Evolutionary conservation across 2,797 vertebrate genomes (phyloP), one percentile per base, ranked within the genome.

Genomic region (Luscinia megarhynchos): DNA sequence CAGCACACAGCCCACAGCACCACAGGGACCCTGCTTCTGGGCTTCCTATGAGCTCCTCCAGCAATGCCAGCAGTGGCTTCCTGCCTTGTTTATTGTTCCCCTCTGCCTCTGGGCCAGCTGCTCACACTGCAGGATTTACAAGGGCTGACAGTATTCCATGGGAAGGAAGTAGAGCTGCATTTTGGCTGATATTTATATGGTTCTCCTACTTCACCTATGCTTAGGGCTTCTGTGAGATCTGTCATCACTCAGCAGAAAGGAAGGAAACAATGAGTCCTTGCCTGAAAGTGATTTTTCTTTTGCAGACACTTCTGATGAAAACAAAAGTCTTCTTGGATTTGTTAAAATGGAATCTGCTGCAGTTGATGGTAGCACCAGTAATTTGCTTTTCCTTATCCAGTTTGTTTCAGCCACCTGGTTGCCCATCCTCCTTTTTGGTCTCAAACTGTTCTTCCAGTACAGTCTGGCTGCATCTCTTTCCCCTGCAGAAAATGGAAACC

Each of bases 141-240:
- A 66, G 83, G 40, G 58, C 64, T 91, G 76, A 70, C 0, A 2
- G 29, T 67, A 50, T 88, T 90, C 51, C 76, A 86, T 0, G 3
- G 91, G 82, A 94, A 95, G 91, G 94, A 96, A 94, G 50, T 29
- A 40, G 89, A 88, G 41, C 63, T 84, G 83, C 68, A 45, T 77
- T 84, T 84, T 36, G 69, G 29, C 55, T 73, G 26, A 12, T 62
- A 57, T 88, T 93, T 95, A 66, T 84, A 80, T 67, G 36, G 23
- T 66, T 94, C 83, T 93, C 18, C 59, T 59, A 27, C 91, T 86
- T 62, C 48, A 90, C 87, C 90, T 90, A 50, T 70, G 46, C 73
- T 77, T 36, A 29, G 15, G 45, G 26, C 57, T 96, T 84, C 90
- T 91, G 75, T 0, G 3, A 90, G 55, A 48, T 93, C 90, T 94